Evolutionary conservation across 2,888 invertebrate species (phyloP).

Genomic region (Deilephila porcellus): DNA sequence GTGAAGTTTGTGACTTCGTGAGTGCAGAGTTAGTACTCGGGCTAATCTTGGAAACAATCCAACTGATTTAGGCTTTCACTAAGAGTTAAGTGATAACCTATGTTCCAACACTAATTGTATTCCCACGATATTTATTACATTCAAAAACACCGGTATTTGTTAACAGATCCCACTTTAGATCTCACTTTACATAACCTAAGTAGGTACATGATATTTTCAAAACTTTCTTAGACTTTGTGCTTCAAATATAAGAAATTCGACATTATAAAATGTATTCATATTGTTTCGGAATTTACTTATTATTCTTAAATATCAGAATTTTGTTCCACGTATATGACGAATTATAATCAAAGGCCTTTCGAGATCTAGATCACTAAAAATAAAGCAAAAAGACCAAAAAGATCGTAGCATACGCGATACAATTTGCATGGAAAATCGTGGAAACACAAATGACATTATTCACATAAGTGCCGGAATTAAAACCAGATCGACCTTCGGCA

Average conservation of each 20-base stretch:
- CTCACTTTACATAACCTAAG: not conserved
- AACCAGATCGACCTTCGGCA: slow-evolving; percentile 45
- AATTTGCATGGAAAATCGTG: not conserved
- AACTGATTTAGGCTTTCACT: slow-evolving; percentile 6
- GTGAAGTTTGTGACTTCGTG: not conserved
- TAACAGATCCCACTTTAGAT: not conserved
- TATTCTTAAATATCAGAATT: too few relatives aligned
- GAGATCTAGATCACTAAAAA: not conserved
- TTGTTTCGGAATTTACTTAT: too few relatives aligned
- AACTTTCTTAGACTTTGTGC: not conserved
- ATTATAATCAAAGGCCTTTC: too few relatives aligned
- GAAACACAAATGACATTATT: slow-evolving; percentile 32
- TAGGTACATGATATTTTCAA: not conserved
- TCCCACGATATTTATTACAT: slow-evolving; percentile 3
- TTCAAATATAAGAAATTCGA: too few relatives aligned
- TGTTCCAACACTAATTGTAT: not conserved
- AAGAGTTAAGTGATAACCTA: slow-evolving; percentile 2
- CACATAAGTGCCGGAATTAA: slow-evolving; percentile 41
- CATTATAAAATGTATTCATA: too few relatives aligned
- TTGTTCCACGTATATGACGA: too few relatives aligned
- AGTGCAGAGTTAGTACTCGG: slow-evolving; percentile 6
- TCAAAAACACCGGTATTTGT: not conserved
- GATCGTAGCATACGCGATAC: not conserved
- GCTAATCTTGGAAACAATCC: slow-evolving; percentile 1
- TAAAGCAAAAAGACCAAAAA: not conserved